A percentile compares a stretch with the other conserved stretches of the same genome.
Evolutionary conservation across 2,113 vertebrate genomes (phyloP).

Genomic region (Sinocyclocheilus grahami): DNA sequence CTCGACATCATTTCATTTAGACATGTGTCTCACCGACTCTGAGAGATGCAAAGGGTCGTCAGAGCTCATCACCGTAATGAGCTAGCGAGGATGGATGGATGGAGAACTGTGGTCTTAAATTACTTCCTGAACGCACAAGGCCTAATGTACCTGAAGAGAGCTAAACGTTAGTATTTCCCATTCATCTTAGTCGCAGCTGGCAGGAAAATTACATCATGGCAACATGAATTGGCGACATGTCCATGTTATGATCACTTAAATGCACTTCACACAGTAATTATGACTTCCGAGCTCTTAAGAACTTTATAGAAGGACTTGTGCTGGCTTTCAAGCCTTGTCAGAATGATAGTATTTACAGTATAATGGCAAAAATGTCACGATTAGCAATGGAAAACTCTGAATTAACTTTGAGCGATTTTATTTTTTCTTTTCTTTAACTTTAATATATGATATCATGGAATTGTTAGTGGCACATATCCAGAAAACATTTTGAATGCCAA

Average conservation of each 20-base stretch:
- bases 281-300: slow-evolving; percentile 12
- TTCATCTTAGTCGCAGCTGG: not conserved
- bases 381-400: not conserved
- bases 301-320: not conserved
- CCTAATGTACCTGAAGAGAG: not conserved
- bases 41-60: not conserved
- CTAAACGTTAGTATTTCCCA: not conserved
- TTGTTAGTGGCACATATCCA: no score
- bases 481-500: no score
- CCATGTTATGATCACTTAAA: slow-evolving; percentile 29
- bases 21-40: not conserved
- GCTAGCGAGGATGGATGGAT: not conserved
- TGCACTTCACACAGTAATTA: slow-evolving; percentile 20
- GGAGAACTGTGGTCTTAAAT: not conserved
- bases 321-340: not conserved
- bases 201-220: slow-evolving; percentile 17
- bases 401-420: no score
- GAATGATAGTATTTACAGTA: not conserved
- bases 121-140: not conserved
- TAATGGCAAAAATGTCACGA: not conserved
- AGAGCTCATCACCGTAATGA: slow-evolving; percentile 12
- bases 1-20: not conserved
- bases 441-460: no score
- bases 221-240: not conserved
- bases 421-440: no score